Evolutionary conservation across 2,113 vertebrate genomes (phyloP).

Genomic region (Callospermophilus lateralis): DNA sequence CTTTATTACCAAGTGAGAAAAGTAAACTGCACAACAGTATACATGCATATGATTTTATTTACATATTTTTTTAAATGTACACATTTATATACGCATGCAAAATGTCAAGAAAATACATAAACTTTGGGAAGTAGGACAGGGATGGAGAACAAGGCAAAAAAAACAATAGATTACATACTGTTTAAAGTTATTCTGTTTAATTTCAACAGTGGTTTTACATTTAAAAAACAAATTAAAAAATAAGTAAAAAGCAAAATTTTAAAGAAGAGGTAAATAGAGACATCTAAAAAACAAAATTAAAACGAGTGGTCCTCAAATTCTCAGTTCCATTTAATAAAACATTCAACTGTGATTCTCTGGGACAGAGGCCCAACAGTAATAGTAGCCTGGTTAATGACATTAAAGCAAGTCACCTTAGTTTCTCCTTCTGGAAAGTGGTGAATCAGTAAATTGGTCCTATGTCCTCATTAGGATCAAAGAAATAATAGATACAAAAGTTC

Average conservation of each 20-base stretch:
- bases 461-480: neutral
- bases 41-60: neutral
- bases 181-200: neutral
- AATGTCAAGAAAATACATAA: conserved; percentile 27
- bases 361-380: neutral
- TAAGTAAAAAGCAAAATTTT: neutral
- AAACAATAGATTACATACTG: neutral
- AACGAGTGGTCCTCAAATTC: neutral
- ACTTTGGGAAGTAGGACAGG: neutral
- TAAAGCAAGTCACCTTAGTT: neutral
- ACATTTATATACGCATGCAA: neutral
- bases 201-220: neutral
- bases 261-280: neutral
- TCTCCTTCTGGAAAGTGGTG: neutral
- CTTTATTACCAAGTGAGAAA: neutral
- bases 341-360: neutral
- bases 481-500: neutral
- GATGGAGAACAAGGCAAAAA: neutral
- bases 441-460: neutral
- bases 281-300: neutral
- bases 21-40: neutral
- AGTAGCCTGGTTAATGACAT: neutral
- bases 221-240: neutral
- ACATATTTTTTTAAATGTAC: neutral
- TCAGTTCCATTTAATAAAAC: neutral